A percentile compares a stretch with the other conserved stretches of the same genome.
These are phyloP conservation scores for Adelosebastes latens DNA, from an alignment of 2,797 vertebrate genomes.

Conservation along the genomic window DNA sequence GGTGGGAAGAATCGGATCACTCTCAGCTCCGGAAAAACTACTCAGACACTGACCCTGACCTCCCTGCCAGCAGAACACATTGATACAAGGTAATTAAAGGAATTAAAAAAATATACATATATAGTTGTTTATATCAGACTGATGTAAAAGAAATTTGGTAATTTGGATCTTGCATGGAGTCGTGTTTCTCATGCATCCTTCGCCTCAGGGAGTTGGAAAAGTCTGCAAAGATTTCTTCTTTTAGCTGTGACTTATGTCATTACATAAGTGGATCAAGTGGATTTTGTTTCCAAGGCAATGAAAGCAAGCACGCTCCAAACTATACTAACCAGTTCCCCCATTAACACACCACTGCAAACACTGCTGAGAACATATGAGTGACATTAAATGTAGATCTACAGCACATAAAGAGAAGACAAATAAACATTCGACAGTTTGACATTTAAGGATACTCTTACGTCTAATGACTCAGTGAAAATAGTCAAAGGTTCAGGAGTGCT, in stretches of 20 bases:
- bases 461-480: neutral
- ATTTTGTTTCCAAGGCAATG: conserved; percentile 54
- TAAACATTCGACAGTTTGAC: neutral
- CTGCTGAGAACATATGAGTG: neutral
- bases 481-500: neutral
- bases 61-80: neutral
- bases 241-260: conserved; percentile 47
- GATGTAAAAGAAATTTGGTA: neutral
- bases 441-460: neutral
- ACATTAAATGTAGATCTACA: neutral
- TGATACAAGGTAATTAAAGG: neutral
- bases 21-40: neutral
- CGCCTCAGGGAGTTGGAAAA: conserved; percentile 32
- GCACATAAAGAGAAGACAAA: neutral
- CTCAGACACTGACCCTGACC: neutral
- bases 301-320: conserved; percentile 32
- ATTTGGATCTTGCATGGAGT: neutral
- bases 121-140: neutral
- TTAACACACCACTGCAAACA: conserved; percentile 6
- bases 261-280: conserved; percentile 59
- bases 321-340: conserved; percentile 15
- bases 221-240: conserved; percentile 29
- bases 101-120: neutral
- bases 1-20: neutral
- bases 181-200: conserved; percentile 17